A percentile compares a stretch with the other conserved stretches of the same genome.
These are phyloP conservation scores for Spilogale gracilis DNA, from an alignment of 2,113 vertebrate species.

Conservation along the genomic window DNA sequence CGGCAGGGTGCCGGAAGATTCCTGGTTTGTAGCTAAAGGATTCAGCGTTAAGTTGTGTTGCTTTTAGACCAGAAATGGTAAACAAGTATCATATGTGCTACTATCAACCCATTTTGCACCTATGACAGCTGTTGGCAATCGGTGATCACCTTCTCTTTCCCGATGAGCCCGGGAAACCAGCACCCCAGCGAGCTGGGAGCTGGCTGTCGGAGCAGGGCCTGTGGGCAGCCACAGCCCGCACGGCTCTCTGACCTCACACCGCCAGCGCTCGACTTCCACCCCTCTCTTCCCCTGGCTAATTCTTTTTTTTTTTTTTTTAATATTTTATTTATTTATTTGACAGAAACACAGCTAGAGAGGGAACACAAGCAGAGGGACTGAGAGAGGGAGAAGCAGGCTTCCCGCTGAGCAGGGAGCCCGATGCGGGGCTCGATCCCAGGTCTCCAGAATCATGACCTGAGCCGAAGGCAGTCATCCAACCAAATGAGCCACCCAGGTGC, in stretches of 20 bases:
- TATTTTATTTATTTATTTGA: too few relatives aligned
- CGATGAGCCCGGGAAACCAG: neutral
- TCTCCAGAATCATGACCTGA: too few relatives aligned
- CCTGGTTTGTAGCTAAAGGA: neutral
- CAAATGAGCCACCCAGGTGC: too few relatives aligned
- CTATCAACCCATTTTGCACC: neutral
- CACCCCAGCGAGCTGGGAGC: neutral
- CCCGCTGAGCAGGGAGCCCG: too few relatives aligned
- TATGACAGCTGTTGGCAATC: neutral
- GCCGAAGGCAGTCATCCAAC: too few relatives aligned
- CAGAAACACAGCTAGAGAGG: too few relatives aligned
- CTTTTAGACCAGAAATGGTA: neutral
- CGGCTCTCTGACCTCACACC: neutral
- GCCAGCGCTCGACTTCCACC: neutral
- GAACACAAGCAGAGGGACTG: too few relatives aligned
- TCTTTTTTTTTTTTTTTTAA: too few relatives aligned
- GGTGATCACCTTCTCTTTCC: neutral
- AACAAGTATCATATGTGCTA: fast-evolving
- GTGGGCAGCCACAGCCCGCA: fast-evolving
- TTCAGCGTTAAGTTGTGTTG: neutral
- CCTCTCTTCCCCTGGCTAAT: neutral
- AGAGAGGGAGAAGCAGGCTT: too few relatives aligned
- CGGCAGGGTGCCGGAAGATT: neutral
- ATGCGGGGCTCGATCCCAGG: too few relatives aligned
- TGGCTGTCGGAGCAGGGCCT: neutral